Percentiles rank a stretch among this genome's conserved stretches.
Conservation (phyloP, 1,140 invertebrate species). For the Drosophila orena region DNA sequence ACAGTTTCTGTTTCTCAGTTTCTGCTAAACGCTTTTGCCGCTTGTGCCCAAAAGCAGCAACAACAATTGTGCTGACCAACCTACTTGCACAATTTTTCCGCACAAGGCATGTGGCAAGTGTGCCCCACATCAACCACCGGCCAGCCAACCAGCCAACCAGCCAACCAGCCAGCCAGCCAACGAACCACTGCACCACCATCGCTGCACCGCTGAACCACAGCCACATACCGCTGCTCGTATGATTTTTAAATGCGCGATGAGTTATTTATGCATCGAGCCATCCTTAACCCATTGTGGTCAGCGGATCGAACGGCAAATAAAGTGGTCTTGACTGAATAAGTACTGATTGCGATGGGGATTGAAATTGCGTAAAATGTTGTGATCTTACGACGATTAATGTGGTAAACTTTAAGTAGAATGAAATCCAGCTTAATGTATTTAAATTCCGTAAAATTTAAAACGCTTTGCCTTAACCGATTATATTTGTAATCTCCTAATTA, state of each 20-base stretch:
- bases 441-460: too few species aligned
- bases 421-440: too few species aligned
- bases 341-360: background rate
- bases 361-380: background rate
- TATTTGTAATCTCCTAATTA: background rate
- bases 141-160: slow-evolving; percentile 9
- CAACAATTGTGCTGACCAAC: slow-evolving; percentile 65
- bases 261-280: slow-evolving; percentile 78
- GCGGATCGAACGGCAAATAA: slow-evolving; percentile 12
- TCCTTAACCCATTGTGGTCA: slow-evolving; percentile 60
- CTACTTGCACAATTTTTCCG: slow-evolving; percentile 82
- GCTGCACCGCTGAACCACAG: slow-evolving; percentile 17
- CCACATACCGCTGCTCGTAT: slow-evolving; percentile 62
- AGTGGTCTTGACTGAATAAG: slow-evolving; percentile 11
- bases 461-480: too few species aligned
- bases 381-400: too few species aligned
- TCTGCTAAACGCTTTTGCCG: slow-evolving; percentile 53
- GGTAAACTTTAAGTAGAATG: too few species aligned
- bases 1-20: slow-evolving; percentile 38
- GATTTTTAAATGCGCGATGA: slow-evolving; percentile 83
- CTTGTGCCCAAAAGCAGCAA: slow-evolving; percentile 31
- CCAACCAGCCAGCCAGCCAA: slow-evolving; percentile 14
- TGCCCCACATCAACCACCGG: slow-evolving; percentile 75
- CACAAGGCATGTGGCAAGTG: slow-evolving; percentile 82
- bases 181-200: slow-evolving; percentile 23